These are phyloP conservation scores for Sitobion miscanthi DNA, from an alignment of 1,140 invertebrate species.

Conservation along the genomic window DNA sequence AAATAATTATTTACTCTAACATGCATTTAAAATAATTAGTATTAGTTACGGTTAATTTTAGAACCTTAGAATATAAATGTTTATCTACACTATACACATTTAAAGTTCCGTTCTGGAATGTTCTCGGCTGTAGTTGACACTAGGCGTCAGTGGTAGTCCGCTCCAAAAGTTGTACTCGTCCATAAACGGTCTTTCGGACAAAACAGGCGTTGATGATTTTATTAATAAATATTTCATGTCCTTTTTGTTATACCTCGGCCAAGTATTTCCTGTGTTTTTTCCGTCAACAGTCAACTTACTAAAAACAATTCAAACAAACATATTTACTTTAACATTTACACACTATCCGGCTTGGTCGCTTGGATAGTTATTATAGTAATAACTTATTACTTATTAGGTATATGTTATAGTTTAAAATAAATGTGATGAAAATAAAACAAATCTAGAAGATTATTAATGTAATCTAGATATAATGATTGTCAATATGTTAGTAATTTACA, in stretches of 20 bases:
- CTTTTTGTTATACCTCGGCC: slow-evolving; percentile 9
- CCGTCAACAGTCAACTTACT: slow-evolving; percentile 8
- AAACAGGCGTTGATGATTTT: background rate
- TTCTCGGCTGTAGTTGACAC: background rate
- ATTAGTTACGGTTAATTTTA: background rate
- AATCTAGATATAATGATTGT: background rate
- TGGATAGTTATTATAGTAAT: no score
- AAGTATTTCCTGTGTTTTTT: background rate
- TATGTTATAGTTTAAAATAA: background rate
- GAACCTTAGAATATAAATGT: background rate
- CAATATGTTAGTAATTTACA: background rate
- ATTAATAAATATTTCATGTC: slow-evolving; percentile 21
- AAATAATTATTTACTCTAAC: background rate
- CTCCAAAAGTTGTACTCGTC: slow-evolving; percentile 31
- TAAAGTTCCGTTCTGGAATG: background rate
- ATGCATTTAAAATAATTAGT: background rate
- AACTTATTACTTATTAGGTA: no score
- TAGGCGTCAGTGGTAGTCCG: background rate
- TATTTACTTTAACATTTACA: background rate
- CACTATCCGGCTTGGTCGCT: background rate
- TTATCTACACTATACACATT: background rate
- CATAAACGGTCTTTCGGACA: background rate
- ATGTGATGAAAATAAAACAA: background rate
- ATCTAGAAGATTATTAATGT: background rate
- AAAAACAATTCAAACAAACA: background rate